Percentiles rank a stretch among this genome's conserved stretches.
Conservation (phyloP, 2,113 vertebrate genomes). For the Gavia stellata region DNA sequence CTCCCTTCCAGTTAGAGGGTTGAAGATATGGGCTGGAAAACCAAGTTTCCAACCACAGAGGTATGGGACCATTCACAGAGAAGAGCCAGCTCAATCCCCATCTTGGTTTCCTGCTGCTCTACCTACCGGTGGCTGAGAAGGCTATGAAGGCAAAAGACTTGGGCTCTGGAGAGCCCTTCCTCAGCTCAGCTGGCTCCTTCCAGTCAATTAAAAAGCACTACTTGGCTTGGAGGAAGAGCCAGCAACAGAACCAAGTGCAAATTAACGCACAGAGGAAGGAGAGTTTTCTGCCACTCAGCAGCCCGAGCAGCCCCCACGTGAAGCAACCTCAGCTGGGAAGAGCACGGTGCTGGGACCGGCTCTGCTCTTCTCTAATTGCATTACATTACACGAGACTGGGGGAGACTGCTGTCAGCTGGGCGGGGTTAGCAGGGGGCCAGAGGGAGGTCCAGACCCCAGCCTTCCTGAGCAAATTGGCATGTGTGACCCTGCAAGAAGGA, state of each 20-base stretch:
- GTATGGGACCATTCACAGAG: background rate
- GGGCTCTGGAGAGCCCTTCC: background rate
- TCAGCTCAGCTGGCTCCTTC: background rate
- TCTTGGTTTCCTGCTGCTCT: background rate
- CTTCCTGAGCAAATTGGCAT: background rate
- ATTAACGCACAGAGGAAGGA: background rate
- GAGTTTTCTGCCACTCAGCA: background rate
- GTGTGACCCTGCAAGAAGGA: background rate
- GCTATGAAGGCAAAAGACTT: background rate
- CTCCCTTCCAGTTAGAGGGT: background rate
- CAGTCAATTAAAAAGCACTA: constrained; percentile 35
- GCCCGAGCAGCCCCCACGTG: background rate
- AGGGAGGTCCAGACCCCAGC: background rate
- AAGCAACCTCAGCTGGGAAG: background rate
- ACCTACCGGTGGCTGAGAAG: background rate
- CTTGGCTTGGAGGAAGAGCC: background rate
- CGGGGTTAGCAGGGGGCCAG: fast-evolving
- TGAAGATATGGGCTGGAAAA: background rate
- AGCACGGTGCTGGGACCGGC: fast-evolving
- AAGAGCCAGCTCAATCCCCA: background rate
- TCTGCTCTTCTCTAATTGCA: background rate
- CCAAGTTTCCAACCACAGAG: background rate
- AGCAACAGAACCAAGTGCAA: background rate
- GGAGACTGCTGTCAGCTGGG: background rate
- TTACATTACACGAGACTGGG: background rate